These are phyloP conservation scores for Andricus grossulariae DNA, from an alignment of 1,140 invertebrate genomes.

Conservation along the genomic window DNA sequence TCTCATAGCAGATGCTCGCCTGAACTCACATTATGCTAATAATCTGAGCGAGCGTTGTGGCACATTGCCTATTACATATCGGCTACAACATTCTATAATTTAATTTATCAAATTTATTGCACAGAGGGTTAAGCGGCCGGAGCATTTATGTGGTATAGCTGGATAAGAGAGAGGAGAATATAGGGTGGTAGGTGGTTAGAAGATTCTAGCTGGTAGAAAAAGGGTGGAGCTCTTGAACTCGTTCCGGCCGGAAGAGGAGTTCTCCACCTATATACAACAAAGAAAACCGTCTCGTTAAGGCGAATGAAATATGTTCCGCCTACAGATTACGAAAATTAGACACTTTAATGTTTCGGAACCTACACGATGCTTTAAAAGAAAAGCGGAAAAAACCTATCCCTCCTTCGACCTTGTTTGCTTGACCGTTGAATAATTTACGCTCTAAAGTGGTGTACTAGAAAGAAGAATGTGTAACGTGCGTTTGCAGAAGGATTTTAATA, in stretches of 20 bases:
- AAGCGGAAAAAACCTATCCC: neutral
- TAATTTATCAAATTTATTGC: conserved; percentile 26
- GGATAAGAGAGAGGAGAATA: neutral
- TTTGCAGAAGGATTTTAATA: no score
- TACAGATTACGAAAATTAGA: conserved; percentile 62
- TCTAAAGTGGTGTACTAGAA: neutral
- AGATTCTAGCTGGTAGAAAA: neutral
- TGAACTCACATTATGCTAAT: conserved; percentile 11
- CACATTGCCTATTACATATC: conserved; percentile 4
- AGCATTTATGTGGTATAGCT: neutral
- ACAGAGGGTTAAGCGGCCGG: neutral
- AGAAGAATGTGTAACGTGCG: neutral
- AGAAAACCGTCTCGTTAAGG: conserved; percentile 48
- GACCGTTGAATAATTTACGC: neutral
- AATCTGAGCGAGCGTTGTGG: no score
- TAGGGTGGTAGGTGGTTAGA: neutral
- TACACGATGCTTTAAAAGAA: neutral
- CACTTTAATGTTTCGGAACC: conserved; percentile 45
- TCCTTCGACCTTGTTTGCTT: neutral
- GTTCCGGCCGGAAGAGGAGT: conserved; percentile 18
- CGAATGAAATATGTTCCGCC: conserved; percentile 49
- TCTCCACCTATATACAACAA: conserved; percentile 30
- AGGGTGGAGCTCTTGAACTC: conserved; percentile 30
- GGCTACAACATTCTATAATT: conserved; percentile 2
- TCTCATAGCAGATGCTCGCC: neutral